These are phyloP conservation scores for Sinelater perroti DNA, from an alignment of 2,888 invertebrate species.

Conservation along the genomic window DNA sequence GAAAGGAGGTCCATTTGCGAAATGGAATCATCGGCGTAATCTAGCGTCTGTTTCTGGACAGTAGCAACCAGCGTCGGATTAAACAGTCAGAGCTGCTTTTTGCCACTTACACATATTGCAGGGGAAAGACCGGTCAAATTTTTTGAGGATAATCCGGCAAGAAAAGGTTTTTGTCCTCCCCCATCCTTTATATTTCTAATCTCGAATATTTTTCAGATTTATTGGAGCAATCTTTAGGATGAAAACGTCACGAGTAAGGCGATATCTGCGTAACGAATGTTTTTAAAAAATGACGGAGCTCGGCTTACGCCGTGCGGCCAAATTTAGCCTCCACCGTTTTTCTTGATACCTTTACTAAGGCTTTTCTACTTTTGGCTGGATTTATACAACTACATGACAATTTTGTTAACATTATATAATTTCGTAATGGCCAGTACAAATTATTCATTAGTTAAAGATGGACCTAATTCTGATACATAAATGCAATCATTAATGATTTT, in stretches of 20 bases:
- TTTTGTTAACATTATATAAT: no score
- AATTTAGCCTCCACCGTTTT: slow-evolving; percentile 13
- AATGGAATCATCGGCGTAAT: background rate
- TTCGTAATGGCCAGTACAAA: no score
- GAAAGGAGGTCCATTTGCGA: background rate
- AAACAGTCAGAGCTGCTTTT: background rate
- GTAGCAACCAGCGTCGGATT: background rate
- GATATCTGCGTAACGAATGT: slow-evolving; percentile 30
- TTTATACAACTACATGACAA: no score
- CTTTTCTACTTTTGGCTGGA: no score
- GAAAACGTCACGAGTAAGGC: slow-evolving; percentile 26
- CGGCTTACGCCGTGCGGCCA: slow-evolving; percentile 4
- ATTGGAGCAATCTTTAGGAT: slow-evolving; percentile 34
- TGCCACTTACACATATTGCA: slow-evolving; percentile 9
- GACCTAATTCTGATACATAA: no score
- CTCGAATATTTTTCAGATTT: slow-evolving; percentile 36
- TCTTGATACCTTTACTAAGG: no score
- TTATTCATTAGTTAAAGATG: no score
- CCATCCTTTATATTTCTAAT: slow-evolving; percentile 33
- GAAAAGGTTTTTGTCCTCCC: slow-evolving; percentile 23
- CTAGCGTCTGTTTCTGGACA: background rate
- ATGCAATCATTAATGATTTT: no score
- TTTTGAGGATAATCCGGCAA: slow-evolving; percentile 20
- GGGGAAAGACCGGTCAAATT: background rate
- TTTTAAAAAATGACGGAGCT: slow-evolving; percentile 25